Evolutionary conservation across 2,113 vertebrate species (phyloP).

Genomic region (Silurus asotus): DNA sequence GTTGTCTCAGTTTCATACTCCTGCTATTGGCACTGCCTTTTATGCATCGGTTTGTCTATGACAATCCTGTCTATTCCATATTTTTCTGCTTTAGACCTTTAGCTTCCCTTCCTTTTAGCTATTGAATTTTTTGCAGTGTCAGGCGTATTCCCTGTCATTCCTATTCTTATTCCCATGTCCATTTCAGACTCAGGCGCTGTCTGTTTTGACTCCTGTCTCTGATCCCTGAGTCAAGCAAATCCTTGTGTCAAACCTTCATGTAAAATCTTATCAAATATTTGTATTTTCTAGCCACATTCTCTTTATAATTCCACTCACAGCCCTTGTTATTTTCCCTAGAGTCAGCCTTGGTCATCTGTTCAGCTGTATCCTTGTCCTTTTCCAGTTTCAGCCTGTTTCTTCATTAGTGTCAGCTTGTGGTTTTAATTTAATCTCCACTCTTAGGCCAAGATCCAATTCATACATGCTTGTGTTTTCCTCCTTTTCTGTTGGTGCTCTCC

Average conservation of each 20-base stretch:
- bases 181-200: neutral
- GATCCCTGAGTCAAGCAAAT: neutral
- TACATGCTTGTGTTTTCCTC: neutral
- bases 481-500: neutral
- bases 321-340: neutral
- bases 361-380: neutral
- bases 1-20: neutral
- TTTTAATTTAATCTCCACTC: constrained; percentile 5
- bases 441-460: constrained; percentile 2
- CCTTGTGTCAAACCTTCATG: neutral
- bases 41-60: neutral
- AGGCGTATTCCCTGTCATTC: neutral
- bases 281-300: neutral
- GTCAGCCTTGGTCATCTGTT: neutral
- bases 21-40: neutral
- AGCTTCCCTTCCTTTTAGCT: neutral
- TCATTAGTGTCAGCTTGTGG: neutral
- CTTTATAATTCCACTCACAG: constrained; percentile 1
- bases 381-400: neutral
- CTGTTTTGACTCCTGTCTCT: neutral
- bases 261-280: neutral
- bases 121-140: neutral
- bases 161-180: neutral
- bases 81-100: neutral
- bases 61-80: neutral